Evolutionary conservation across 2,888 invertebrate genomes (phyloP), one percentile per base, ranked within the genome.

Genomic region (Brachypalpus laphriformis): DNA sequence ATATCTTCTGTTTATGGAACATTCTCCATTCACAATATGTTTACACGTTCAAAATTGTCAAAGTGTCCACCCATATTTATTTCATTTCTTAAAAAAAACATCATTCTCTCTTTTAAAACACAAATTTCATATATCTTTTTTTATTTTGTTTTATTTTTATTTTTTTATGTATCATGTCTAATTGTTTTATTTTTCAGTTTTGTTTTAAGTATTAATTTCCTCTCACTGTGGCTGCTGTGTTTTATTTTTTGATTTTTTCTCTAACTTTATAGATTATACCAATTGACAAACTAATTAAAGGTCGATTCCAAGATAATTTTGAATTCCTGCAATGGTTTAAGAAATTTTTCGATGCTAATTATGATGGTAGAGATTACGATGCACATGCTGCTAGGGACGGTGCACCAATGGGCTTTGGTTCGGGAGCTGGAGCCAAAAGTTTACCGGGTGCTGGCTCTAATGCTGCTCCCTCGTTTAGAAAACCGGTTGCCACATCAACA

Each of bases 261-360:
- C 47, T 59, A 61, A 80, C 56, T 88, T 89, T 90, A 88, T 91
- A 92, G 92, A 92, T 92, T 88, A 92, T 92, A 89, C 92, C 92
- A 87, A 91, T 92, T 90, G 92, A 92, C 89, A 92, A 91, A 90
- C 95, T 99, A 94, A 97, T 98, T 93, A 99, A 98, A 94, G 98
- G 98, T 92, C 96, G 98, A 90, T 99, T 99, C 94, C 99, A 99
- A 95, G 99, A 99, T 94, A 99, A 99, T 94, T 99, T 99, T 95
- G 99, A 99, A 93, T 99, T 99, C 94, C 96, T 99, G 90, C 99
- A 99, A 94, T 99, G 99, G 99, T 99, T 99, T 95, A 99, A 99
- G 95, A 98, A 98, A 93, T 99, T 99, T 94, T 99, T 98, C 93
- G 99, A 99, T 93, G 98, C 98, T 90, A 99, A 99, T 94, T 98